Base-by-base conservation (phyloP, 2,888 invertebrate species). In the Dusona sp. region DNA sequence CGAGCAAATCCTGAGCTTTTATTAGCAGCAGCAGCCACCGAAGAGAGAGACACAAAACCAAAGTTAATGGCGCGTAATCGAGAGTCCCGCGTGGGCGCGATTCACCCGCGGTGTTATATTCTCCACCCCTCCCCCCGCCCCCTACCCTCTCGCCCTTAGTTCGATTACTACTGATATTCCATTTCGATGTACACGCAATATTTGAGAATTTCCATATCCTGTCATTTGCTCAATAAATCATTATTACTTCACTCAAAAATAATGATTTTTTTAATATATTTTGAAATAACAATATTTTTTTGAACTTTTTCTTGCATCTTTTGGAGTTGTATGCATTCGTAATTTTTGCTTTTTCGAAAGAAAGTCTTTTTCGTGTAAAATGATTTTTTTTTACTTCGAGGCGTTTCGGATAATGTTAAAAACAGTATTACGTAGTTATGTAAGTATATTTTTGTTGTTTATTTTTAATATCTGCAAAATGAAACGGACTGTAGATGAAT, bases 61-160 rank as follows among this genome's bases (percentile, higher is more conserved):
- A 88, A 86, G 88, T 88, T 88, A 89, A 89, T 88, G 89, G 88
- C 88, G 86, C 87, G 88, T 87, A 89, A 89, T 89, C 87, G 87
- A 86, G 82, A 88, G 85, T 83, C 87, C 80, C 85, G 88, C 86
- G 84, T 89, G 87, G 87, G 89, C 87, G 86, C 83, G 85, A 87
- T 87, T 88, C 87, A 88, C 86, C 85, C 65, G 77, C 77, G 64
- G 33, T 77, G 8, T 45, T 74, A 54, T 73, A 42, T 77, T 72
- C 19, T 45, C 48, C 4, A 22, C 42, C 11, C 45, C 68, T 25
- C n/a, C n/a, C n/a, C n/a, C n/a, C n/a, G n/a, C n/a, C n/a, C n/a
- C n/a, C n/a, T n/a, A n/a, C 48, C 13, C 51, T n/a, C 51, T 9
- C 22, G 13, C 54, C 45, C 73, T 42, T 29, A 29, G 8, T 13